Percentiles rank a stretch among this genome's conserved stretches.
Evolutionary conservation across 2,797 vertebrate species (phyloP).

Genomic region (Sandelia bainsii): DNA sequence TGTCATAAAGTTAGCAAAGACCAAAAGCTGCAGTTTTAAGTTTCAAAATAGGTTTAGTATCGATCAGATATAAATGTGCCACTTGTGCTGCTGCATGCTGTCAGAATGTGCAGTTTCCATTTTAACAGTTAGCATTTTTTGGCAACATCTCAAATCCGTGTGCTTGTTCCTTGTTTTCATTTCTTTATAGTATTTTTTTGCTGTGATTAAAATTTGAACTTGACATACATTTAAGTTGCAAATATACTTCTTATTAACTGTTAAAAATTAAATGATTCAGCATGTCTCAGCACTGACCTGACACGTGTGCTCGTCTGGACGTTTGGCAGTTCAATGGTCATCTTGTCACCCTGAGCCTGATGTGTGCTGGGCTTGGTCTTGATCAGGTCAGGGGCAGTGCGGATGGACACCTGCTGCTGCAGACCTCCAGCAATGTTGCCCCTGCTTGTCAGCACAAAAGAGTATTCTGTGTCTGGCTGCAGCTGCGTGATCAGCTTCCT

Average conservation of each 20-base stretch:
- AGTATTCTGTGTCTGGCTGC: conserved; percentile 97
- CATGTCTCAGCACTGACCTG: conserved; percentile 83
- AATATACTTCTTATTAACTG: not conserved
- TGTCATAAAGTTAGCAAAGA: conserved; percentile 42
- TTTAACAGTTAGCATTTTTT: not conserved
- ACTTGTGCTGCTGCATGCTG: not conserved
- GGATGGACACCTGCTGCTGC: conserved; percentile 98
- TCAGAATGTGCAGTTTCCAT: not conserved
- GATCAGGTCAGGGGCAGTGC: conserved; percentile 94
- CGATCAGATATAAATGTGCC: conserved; percentile 21
- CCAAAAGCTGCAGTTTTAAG: conserved; percentile 44
- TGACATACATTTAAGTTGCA: not conserved
- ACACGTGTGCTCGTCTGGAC: conserved; percentile 88
- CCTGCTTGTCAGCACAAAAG: conserved; percentile 95
- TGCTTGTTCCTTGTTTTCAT: not conserved
- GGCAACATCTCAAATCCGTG: not conserved
- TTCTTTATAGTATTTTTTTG: not conserved
- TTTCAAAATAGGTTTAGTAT: conserved; percentile 43
- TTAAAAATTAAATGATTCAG: not conserved
- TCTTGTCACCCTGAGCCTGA: conserved; percentile 88
- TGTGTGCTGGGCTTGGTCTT: conserved; percentile 90
- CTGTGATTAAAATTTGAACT: not conserved
- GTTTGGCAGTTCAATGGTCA: conserved; percentile 90
- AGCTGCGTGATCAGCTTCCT: conserved; percentile 94
- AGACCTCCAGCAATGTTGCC: conserved; percentile 96